phyloP scores from a whole-genome alignment of 2,113 vertebrate species.

The Myotis yumanensis region DNA sequence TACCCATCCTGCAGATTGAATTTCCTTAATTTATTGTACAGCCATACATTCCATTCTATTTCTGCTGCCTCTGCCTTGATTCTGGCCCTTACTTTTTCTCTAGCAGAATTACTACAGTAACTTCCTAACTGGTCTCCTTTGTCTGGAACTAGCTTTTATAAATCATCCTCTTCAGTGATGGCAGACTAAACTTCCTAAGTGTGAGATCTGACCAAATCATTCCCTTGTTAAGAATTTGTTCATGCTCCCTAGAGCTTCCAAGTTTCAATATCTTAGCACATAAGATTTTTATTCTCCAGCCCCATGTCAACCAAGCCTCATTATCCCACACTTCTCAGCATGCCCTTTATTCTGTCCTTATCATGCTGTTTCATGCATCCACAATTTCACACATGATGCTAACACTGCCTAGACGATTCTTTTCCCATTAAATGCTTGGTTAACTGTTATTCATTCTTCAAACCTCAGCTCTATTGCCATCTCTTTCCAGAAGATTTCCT shows the following conservation, averaged over 20 bases:
- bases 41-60: not conserved
- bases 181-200: not conserved
- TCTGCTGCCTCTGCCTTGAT: not conserved
- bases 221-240: slow-evolving; percentile 8
- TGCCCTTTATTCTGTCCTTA: not conserved
- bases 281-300: not conserved
- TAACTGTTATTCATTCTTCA: not conserved
- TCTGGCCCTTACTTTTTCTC: not conserved
- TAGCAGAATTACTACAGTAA: not conserved
- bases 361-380: not conserved
- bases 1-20: not conserved
- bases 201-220: not conserved
- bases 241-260: not conserved
- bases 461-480: not conserved
- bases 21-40: not conserved
- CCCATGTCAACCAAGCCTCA: not conserved
- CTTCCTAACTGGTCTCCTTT: not conserved
- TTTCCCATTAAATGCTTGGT: not conserved
- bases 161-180: not conserved
- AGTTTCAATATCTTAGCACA: not conserved
- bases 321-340: not conserved
- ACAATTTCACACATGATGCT: not conserved
- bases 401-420: not conserved
- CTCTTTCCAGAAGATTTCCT: not conserved
- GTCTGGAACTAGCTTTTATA: not conserved